Base-by-base conservation (phyloP, 1,140 invertebrate genomes). In the Magallana gigas region DNA sequence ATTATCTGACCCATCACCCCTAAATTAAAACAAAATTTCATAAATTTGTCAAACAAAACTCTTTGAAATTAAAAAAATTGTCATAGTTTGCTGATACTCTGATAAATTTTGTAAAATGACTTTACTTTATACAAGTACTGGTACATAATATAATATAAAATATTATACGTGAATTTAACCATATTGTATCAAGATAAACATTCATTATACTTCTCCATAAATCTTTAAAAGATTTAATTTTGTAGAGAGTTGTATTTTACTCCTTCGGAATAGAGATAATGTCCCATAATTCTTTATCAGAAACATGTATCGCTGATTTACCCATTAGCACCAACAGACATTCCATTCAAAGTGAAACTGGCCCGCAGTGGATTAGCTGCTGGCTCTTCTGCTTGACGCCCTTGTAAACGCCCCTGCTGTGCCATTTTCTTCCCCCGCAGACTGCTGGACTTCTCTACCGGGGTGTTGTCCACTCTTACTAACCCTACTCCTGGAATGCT, bases 401-500 rank as follows among this genome's bases (percentile, higher is more conserved):
- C 57, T 48, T 86, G 58, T 16, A 84, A 56, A 48, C 85, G 64
- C 16, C 83, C 83, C 14, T 76, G 80, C 56, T 89, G 88, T 81
- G 88, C 18, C 36, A 84, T 68, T 6, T 59, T 59, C 7, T 58
- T 58, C 14, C 88, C 68, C 36, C 85, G 29, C 57, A 76, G 58
- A 58, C 85, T 58, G 64, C 57, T 89, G 85, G 76, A 64, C 60
- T 57, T 83, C 88, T 57, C 48, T 23, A 83, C 57, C n/a, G 81
- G 48, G 1, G 48, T 57, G 68, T 62, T 86, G 76, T 83, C 57
- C 48, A 83, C 48, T 83, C 81, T 83, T 16, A 76, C 86, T 81
- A 29, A 86, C 60, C 88, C 88, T 12, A 89, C 82, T 7, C 88
- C 88, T 62, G 88, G 88, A 12, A 89, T 57, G 60, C 71, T 84